Evolutionary conservation across 2,113 vertebrate species (phyloP).

Genomic region (Oncorhynchus keta): DNA sequence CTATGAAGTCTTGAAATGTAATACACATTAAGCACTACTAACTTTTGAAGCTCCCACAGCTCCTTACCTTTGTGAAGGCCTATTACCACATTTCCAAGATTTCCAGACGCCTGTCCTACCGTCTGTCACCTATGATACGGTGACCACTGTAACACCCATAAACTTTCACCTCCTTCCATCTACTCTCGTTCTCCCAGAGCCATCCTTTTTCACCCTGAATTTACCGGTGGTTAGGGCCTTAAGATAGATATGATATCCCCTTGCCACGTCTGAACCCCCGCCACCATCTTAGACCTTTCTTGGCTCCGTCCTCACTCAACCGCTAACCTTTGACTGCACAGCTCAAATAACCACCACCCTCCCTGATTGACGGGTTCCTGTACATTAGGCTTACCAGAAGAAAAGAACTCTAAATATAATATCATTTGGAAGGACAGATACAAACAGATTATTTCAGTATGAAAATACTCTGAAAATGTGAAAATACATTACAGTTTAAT

Average conservation of each 20-base stretch:
- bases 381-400: not conserved
- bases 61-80: not conserved
- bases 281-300: not conserved
- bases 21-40: no score
- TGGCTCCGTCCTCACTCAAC: not conserved
- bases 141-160: no score
- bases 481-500: not conserved
- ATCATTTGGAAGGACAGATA: not conserved
- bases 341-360: constrained; percentile 23
- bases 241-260: constrained; percentile 28
- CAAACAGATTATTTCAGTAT: not conserved
- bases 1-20: no score
- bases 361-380: not conserved
- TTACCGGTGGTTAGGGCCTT: not conserved
- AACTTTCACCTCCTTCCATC: not conserved
- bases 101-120: no score
- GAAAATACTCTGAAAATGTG: not conserved
- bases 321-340: not conserved
- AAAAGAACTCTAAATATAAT: not conserved
- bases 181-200: not conserved
- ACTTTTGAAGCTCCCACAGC: no score
- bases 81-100: not conserved
- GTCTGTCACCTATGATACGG: no score
- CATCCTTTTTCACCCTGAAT: not conserved
- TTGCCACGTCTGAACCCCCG: constrained; percentile 3